Evolutionary conservation across 2,113 vertebrate genomes (phyloP).

Genomic region (Sardina pilchardus): DNA sequence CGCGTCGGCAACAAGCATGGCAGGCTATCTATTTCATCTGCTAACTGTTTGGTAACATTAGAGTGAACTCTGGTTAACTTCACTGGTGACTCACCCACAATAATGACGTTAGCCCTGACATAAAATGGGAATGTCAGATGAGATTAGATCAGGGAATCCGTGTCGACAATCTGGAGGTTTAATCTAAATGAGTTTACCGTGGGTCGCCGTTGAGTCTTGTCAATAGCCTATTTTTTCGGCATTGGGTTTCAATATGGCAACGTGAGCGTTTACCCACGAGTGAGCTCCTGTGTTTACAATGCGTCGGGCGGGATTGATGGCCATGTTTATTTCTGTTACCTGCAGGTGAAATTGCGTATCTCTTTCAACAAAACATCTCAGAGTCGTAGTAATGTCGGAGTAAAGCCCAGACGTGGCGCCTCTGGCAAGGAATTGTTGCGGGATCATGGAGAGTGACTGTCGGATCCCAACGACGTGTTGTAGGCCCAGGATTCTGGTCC

Average conservation of each 20-base stretch:
- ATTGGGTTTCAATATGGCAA: neutral
- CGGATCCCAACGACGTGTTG: constrained; percentile 56
- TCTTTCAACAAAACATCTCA: neutral
- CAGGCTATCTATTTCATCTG: no score
- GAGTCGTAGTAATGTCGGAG: neutral
- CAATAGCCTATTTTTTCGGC: neutral
- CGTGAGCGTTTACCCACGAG: neutral
- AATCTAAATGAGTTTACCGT: neutral
- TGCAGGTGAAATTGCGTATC: neutral
- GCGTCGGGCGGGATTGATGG: neutral
- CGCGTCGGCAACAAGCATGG: no score
- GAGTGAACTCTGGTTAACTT: neutral
- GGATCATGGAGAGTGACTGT: constrained; percentile 60
- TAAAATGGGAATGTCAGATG: neutral
- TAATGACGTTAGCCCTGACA: neutral
- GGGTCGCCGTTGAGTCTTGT: neutral
- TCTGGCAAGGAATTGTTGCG: neutral
- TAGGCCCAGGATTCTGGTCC: constrained; percentile 52
- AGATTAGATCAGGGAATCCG: neutral
- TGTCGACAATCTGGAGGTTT: neutral
- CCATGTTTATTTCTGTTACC: neutral
- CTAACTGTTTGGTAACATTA: no score
- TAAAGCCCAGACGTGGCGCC: neutral
- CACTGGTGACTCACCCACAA: neutral
- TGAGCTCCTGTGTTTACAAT: neutral